Conservation (phyloP, 2,888 invertebrate species). For the Eugnorisma glareosa region DNA sequence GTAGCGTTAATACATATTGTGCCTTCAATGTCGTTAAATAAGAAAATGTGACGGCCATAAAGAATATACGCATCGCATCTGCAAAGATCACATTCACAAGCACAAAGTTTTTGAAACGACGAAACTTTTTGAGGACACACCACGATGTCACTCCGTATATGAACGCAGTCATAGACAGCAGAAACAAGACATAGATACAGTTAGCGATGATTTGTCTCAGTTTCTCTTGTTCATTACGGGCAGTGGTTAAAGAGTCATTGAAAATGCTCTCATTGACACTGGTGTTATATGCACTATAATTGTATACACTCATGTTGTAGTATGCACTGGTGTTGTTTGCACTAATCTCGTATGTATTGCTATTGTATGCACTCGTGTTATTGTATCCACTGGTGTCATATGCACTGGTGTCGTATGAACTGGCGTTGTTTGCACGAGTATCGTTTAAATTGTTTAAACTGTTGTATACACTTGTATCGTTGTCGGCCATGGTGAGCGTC, state of each 20-base stretch:
- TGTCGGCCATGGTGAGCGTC: not conserved
- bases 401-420: not conserved
- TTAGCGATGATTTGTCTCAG: not conserved
- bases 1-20: not conserved
- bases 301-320: not conserved
- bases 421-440: not conserved
- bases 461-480: not conserved
- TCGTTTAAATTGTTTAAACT: not conserved
- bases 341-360: not conserved
- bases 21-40: not conserved
- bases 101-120: conserved; percentile 13
- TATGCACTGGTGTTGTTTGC: not conserved
- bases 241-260: not conserved
- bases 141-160: not conserved
- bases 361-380: not conserved
- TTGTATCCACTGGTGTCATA: not conserved
- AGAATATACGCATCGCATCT: not conserved
- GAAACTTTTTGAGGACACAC: conserved; percentile 17
- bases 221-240: not conserved
- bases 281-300: not conserved
- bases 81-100: conserved; percentile 2
- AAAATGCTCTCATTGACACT: not conserved
- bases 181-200: not conserved
- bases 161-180: not conserved
- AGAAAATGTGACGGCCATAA: not conserved